phyloP scores from a whole-genome alignment of 2,113 vertebrate genomes.

The Trogon surrucura region DNA sequence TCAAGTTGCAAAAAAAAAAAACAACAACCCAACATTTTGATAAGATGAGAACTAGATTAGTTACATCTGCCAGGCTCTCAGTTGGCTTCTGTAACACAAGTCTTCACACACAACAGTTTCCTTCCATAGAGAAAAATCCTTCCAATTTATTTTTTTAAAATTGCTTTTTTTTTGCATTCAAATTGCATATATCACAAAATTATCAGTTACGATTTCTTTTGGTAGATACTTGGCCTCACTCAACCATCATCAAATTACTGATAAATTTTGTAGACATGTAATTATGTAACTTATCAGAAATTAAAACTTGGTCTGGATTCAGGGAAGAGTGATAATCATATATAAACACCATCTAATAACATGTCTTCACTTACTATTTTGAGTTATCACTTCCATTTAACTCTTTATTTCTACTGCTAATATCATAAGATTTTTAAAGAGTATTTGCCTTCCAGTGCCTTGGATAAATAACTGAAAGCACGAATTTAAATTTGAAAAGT shows the following conservation, averaged over 20 bases:
- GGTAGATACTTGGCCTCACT: background rate
- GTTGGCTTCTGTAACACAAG: background rate
- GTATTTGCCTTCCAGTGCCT: background rate
- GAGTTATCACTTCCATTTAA: background rate
- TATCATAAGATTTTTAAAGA: background rate
- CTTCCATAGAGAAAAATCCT: background rate
- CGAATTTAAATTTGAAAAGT: background rate
- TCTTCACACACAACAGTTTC: background rate
- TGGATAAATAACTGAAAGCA: background rate
- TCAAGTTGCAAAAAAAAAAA: slow-evolving; percentile 39
- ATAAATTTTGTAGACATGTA: background rate
- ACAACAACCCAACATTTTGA: background rate
- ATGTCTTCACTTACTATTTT: background rate
- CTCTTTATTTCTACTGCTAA: background rate
- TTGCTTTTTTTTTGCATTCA: background rate
- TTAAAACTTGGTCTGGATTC: background rate
- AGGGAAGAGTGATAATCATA: background rate
- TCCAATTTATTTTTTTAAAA: background rate
- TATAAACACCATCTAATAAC: background rate
- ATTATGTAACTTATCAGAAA: background rate
- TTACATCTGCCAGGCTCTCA: background rate
- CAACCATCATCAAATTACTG: background rate
- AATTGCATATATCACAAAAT: background rate
- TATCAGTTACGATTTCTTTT: background rate
- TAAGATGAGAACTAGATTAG: background rate